Percentiles rank a stretch among this genome's conserved stretches.
These are phyloP conservation scores for Ctenodactylus gundi DNA, from an alignment of 2,113 vertebrate species.

Conservation along the genomic window DNA sequence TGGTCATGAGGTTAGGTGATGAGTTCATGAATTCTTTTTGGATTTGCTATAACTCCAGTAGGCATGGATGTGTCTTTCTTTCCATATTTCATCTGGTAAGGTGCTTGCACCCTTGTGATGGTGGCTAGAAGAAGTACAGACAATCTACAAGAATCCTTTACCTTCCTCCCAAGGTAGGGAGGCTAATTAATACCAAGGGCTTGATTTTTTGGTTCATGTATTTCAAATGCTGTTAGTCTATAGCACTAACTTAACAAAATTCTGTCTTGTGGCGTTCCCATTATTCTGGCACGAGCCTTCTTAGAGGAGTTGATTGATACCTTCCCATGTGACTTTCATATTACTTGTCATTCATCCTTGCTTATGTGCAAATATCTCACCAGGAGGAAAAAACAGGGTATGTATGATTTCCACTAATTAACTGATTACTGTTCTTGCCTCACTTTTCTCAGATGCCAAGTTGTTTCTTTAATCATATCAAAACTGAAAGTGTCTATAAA, in stretches of 20 bases:
- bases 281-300: background rate
- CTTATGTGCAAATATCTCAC: constrained; percentile 12
- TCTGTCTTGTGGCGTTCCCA: background rate
- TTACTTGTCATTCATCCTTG: constrained; percentile 23
- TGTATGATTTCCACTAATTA: background rate
- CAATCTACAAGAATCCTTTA: background rate
- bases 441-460: background rate
- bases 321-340: background rate
- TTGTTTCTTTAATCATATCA: constrained; percentile 24
- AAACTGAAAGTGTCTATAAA: constrained; percentile 38
- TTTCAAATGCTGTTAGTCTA: constrained; percentile 19
- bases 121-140: background rate
- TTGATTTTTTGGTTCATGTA: constrained; percentile 13
- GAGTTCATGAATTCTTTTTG: background rate
- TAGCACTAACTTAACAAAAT: constrained; percentile 2
- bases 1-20: background rate
- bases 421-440: background rate
- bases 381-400: constrained; percentile 25
- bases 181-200: constrained; percentile 57
- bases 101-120: constrained; percentile 2
- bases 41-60: background rate
- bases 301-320: background rate
- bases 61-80: background rate
- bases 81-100: background rate
- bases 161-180: background rate